Evolutionary conservation across 1,140 invertebrate genomes (phyloP).

Genomic region (Trachelipus rathkii): DNA sequence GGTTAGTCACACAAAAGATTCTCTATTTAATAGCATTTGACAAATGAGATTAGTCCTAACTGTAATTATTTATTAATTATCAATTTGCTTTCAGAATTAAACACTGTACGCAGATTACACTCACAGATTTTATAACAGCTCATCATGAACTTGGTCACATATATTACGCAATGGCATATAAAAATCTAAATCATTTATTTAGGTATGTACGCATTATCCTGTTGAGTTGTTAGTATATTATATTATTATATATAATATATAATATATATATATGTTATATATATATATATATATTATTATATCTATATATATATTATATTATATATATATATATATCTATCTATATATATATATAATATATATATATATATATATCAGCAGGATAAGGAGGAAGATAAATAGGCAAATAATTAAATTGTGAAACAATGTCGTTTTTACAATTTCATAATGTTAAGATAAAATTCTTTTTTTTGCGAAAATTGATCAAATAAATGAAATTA

Average conservation of each 20-base stretch:
- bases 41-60: too few relatives aligned
- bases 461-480: too few relatives aligned
- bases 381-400: too few relatives aligned
- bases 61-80: too few relatives aligned
- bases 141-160: constrained; percentile 88
- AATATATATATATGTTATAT: neutral
- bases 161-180: constrained; percentile 80
- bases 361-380: neutral
- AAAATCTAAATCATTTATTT: constrained; percentile 67
- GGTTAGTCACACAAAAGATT: constrained; percentile 29
- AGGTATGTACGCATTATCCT: constrained; percentile 48
- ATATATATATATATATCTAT: neutral
- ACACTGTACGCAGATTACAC: constrained; percentile 73
- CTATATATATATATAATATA: neutral
- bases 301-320: neutral
- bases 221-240: neutral
- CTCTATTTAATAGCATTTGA: too few relatives aligned
- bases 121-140: constrained; percentile 68
- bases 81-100: constrained; percentile 66
- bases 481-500: too few relatives aligned
- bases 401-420: too few relatives aligned
- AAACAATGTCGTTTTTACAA: too few relatives aligned
- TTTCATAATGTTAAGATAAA: too few relatives aligned
- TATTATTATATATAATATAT: neutral
- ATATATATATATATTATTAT: neutral